phyloP scores from a whole-genome alignment of 2,888 invertebrate genomes.

The Gari tellinella region DNA sequence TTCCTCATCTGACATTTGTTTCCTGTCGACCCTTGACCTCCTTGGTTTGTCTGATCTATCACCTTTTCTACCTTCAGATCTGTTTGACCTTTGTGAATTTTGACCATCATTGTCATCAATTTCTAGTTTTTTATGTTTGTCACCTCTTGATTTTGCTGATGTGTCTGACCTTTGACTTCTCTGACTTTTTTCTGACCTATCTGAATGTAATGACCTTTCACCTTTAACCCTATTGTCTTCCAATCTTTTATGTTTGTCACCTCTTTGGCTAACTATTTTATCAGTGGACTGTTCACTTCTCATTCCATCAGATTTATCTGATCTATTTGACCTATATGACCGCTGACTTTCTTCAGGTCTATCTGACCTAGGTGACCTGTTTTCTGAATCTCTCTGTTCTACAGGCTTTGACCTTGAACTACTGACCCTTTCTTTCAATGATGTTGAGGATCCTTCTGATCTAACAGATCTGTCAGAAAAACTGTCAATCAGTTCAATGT shows the following conservation, averaged over 20 bases:
- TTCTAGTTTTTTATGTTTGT: not conserved
- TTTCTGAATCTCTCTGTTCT: not conserved
- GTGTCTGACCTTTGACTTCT: constrained; percentile 26
- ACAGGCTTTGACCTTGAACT: not conserved
- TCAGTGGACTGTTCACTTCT: not conserved
- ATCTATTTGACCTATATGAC: constrained; percentile 6
- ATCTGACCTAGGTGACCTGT: not conserved
- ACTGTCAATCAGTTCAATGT: constrained; percentile 6
- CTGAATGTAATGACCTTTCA: not conserved
- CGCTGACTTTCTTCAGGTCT: not conserved
- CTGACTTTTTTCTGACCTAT: not conserved
- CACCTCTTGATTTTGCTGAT: not conserved
- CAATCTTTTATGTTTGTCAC: not conserved
- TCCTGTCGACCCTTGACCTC: no score
- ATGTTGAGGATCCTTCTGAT: constrained; percentile 3
- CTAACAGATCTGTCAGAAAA: not conserved
- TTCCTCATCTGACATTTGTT: not conserved
- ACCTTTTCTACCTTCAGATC: not conserved
- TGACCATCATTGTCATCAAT: not conserved
- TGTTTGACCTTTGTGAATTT: constrained; percentile 12
- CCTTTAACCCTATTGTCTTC: not conserved
- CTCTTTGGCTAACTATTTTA: not conserved
- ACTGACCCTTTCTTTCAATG: no score
- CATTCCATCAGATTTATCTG: not conserved
- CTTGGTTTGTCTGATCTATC: no score